Evolutionary conservation across 2,797 vertebrate genomes (phyloP).

Genomic region (Austrolebias charrua): DNA sequence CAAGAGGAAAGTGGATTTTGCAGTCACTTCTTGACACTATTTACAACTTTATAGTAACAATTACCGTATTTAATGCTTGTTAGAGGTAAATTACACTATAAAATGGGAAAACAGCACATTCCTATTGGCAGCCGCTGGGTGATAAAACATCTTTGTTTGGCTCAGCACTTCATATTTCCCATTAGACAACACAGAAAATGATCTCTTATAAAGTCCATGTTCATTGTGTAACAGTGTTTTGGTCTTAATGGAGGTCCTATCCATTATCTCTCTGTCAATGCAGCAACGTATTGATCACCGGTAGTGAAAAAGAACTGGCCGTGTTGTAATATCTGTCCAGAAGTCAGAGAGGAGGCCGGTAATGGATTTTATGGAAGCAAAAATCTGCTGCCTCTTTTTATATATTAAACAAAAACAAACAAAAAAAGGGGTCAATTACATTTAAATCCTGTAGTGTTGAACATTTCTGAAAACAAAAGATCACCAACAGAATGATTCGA

Average conservation of each 20-base stretch:
- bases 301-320: slow-evolving; percentile 28
- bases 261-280: slow-evolving; percentile 50
- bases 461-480: slow-evolving; percentile 2
- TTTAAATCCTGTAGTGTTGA: slow-evolving; percentile 4
- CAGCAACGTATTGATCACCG: slow-evolving; percentile 53
- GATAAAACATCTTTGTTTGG: slow-evolving; percentile 50
- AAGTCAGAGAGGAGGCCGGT: slow-evolving; percentile 13
- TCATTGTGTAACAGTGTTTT: slow-evolving; percentile 28
- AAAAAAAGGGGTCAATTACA: slow-evolving; percentile 4
- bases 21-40: background rate
- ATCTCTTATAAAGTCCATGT: slow-evolving; percentile 39
- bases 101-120: slow-evolving; percentile 38
- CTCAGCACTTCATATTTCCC: slow-evolving; percentile 58
- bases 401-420: no score
- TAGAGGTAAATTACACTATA: slow-evolving; percentile 20
- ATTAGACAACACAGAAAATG: slow-evolving; percentile 59
- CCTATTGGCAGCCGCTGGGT: slow-evolving; percentile 41
- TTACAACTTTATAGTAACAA: slow-evolving; percentile 10
- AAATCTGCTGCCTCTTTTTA: slow-evolving; percentile 3
- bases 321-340: slow-evolving; percentile 22
- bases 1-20: background rate
- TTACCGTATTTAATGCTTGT: slow-evolving; percentile 27
- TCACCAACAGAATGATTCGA: background rate
- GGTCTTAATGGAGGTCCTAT: slow-evolving; percentile 54
- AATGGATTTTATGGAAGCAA: slow-evolving; percentile 31